Conservation (phyloP, 2,797 vertebrate genomes). For the Danio jaintianensis region DNA sequence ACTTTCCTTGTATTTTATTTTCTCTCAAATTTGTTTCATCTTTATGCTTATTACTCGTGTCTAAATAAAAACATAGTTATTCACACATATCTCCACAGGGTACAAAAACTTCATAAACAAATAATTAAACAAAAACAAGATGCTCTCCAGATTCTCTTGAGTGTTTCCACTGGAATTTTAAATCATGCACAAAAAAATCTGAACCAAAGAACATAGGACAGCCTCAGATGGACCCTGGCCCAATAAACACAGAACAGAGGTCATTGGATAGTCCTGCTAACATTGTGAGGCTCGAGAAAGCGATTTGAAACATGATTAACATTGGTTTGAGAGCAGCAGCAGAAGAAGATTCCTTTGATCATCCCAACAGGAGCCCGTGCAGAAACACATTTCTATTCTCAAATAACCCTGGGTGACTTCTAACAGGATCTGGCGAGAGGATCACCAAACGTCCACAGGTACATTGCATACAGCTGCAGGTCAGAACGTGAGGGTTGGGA, state of each 20-base stretch:
- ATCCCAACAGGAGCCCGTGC: slow-evolving; percentile 28
- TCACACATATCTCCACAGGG: slow-evolving; percentile 16
- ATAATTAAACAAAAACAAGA: background rate
- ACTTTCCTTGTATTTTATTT: slow-evolving; percentile 4
- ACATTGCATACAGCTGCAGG: slow-evolving; percentile 15
- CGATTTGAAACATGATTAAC: background rate
- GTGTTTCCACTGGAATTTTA: background rate
- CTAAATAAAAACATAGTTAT: background rate
- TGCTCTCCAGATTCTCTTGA: background rate
- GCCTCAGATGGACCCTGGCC: background rate
- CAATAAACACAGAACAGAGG: background rate
- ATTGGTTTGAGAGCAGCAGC: background rate
- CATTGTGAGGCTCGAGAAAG: background rate
- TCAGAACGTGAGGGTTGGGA: background rate
- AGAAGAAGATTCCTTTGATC: slow-evolving; percentile 15
- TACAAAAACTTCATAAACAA: background rate
- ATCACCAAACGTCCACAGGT: slow-evolving; percentile 24
- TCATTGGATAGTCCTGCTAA: background rate
- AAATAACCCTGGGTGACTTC: slow-evolving; percentile 19
- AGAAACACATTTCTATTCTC: slow-evolving; percentile 14
- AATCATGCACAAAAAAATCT: slow-evolving; percentile 1
- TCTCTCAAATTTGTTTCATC: background rate
- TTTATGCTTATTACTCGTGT: slow-evolving; percentile 1
- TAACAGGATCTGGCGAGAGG: slow-evolving; percentile 16
- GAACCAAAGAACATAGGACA: background rate